Conservation (phyloP, 1,140 invertebrate species). For the Cotesia typhae region DNA sequence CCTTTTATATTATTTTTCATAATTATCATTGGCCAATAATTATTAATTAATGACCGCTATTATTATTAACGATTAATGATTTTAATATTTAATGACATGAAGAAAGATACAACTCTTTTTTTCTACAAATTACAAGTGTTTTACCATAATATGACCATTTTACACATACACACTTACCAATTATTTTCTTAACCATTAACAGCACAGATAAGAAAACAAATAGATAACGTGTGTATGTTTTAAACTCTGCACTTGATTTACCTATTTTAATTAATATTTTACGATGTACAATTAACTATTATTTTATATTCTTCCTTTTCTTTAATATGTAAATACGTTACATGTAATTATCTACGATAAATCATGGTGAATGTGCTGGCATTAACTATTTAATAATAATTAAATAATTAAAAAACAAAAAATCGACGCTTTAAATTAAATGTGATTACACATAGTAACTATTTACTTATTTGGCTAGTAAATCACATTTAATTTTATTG, state of each 20-base stretch:
- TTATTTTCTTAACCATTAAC: conserved; percentile 11
- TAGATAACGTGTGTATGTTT: no score
- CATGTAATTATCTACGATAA: neutral
- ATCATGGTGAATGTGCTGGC: conserved; percentile 6
- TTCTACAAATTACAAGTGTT: conserved; percentile 14
- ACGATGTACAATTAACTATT: neutral
- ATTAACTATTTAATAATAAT: conserved; percentile 6
- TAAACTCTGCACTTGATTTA: neutral
- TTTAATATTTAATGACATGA: neutral
- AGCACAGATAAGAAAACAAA: neutral
- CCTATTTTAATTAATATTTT: conserved; percentile 26
- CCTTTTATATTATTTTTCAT: no score
- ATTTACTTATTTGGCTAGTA: conserved; percentile 9
- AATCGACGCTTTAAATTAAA: conserved; percentile 12
- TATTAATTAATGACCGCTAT: no score
- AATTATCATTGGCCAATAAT: no score
- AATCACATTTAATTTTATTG: conserved; percentile 38
- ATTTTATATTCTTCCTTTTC: neutral
- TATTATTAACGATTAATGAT: neutral
- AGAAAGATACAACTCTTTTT: neutral
- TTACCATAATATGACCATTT: conserved; percentile 18
- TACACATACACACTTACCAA: conserved; percentile 2
- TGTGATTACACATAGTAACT: conserved; percentile 6
- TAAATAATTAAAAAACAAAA: conserved; percentile 12
- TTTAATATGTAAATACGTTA: neutral